Evolutionary conservation across 2,113 vertebrate genomes (phyloP).

Genomic region (Phyllopteryx taeniolatus): DNA sequence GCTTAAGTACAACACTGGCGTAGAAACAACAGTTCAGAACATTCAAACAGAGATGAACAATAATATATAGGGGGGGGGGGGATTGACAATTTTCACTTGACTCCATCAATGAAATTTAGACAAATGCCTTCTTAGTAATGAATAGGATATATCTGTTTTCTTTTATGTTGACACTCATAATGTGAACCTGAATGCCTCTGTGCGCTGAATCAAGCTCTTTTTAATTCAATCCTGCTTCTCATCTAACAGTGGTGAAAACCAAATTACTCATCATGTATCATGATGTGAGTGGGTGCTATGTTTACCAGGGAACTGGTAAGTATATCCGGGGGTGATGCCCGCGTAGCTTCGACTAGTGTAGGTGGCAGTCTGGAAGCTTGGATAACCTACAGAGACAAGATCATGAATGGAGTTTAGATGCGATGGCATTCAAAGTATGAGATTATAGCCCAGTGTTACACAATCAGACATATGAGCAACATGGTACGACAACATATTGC

Average conservation of each 20-base stretch:
- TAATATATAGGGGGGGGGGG: neutral
- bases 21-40: neutral
- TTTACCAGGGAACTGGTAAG: constrained; percentile 99
- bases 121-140: neutral
- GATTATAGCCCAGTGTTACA: neutral
- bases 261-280: neutral
- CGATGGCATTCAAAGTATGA: neutral
- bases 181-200: neutral
- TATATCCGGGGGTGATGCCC: constrained; percentile 94
- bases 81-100: neutral
- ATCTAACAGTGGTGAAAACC: neutral
- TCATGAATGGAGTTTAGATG: neutral
- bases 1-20: neutral
- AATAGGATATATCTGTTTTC: neutral
- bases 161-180: neutral
- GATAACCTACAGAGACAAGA: constrained; percentile 80
- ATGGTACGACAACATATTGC: neutral
- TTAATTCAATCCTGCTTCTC: neutral
- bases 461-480: neutral
- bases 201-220: neutral
- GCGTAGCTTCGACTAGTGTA: constrained; percentile 96
- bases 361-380: constrained; percentile 95
- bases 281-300: constrained; percentile 17
- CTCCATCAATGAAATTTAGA: neutral
- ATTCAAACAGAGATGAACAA: neutral